These are phyloP conservation scores for Triops longicaudatus DNA, from an alignment of 1,140 invertebrate genomes.

Conservation along the genomic window DNA sequence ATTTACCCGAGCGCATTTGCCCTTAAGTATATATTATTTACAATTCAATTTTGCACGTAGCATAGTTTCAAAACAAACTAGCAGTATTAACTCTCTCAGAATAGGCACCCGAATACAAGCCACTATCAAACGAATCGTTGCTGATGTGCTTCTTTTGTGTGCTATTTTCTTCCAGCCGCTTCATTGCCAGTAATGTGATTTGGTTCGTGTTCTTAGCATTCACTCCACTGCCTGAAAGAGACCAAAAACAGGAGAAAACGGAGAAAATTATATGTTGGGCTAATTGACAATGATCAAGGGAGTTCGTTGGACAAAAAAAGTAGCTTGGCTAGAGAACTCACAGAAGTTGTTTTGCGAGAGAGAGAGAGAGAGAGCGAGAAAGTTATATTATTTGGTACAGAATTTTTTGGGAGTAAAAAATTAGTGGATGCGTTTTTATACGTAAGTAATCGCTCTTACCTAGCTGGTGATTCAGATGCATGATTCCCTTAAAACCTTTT, in stretches of 20 bases:
- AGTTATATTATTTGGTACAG: neutral
- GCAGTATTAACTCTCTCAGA: constrained; percentile 3
- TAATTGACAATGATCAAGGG: neutral
- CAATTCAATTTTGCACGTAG: neutral
- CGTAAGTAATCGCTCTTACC: neutral
- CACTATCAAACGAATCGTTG: constrained; percentile 27
- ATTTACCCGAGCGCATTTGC: neutral
- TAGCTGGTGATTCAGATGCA: neutral
- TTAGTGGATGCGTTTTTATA: neutral
- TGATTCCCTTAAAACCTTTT: neutral
- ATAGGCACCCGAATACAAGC: constrained; percentile 24
- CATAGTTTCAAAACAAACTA: neutral
- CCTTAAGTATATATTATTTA: neutral
- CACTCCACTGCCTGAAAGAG: neutral
- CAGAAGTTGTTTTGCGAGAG: too few species aligned
- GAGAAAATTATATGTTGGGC: neutral
- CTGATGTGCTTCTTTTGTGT: neutral
- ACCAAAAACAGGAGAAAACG: neutral
- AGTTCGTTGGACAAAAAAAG: too few species aligned
- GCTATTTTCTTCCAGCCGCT: neutral
- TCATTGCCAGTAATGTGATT: neutral
- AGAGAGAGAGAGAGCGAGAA: too few species aligned
- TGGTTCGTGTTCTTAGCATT: constrained; percentile 1
- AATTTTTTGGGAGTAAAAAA: neutral
- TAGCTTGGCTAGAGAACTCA: too few species aligned